Evolutionary conservation across 2,888 invertebrate genomes (phyloP), one percentile per base, ranked within the genome.

Genomic region (Polia nebulosa): DNA sequence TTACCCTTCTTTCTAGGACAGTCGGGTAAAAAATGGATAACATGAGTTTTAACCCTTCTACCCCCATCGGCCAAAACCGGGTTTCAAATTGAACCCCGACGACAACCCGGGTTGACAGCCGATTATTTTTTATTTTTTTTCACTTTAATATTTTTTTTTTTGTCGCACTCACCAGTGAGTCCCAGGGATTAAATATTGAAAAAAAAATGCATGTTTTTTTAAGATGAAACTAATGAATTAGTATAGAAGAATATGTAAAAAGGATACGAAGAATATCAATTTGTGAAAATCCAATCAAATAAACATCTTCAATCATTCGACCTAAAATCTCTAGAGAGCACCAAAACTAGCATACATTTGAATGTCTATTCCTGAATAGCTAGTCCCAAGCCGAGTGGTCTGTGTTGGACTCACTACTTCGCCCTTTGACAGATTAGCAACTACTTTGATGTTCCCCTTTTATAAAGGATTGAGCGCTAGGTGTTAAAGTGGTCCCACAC

Each of bases 361-460:
- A 29, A 17, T 61, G 27, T 49, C 29, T 39, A 36, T 60, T 25
- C 49, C 20, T 25, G 39, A 62, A 62, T 61, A 32, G 32, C 8
- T 44, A 17, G 13, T 32, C 25, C 15, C n/a, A 6, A 27, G 20
- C 17, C 17, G 17, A 25, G 32, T 41, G 51, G 25, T 25, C 29
- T 9, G 20, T 13, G 41, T 20, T 13, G 0, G 13, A 25, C 13
- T 13, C 25, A 20, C 7, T 25, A 27, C 3, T 17, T 2, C 6
- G 1, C 27, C 39, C 66, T 55, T 67, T 66, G 67, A 66, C 39
- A 47, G 67, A 66, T 62, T 39, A 65, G 15, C 32, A 25, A n/a
- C 39, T 39, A 20, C 25, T 55, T 49, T 29, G 39, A 25, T 9
- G 39, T 20, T 27, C 45, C 11, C 11, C 3, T 29, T 32, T 39